phyloP scores from a whole-genome alignment of 2,113 vertebrate genomes.

The Genyomyrus donnyi region DNA sequence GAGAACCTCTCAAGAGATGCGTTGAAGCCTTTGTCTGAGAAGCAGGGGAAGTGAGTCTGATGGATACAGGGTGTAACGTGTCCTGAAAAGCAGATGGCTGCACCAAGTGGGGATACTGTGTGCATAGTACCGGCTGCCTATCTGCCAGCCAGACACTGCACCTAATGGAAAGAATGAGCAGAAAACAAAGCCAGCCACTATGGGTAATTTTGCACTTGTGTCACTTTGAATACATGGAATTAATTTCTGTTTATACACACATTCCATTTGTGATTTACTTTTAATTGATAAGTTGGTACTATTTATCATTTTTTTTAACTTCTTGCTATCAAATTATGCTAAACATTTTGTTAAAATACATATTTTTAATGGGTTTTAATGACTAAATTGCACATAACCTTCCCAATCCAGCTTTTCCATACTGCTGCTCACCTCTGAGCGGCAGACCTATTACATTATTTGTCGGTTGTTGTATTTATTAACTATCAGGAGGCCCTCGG shows the following conservation, averaged over 20 bases:
- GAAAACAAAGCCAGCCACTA: not conserved
- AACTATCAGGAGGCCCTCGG: not conserved
- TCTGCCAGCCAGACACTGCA: not conserved
- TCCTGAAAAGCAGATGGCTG: not conserved
- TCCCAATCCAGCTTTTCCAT: not conserved
- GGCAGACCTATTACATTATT: not conserved
- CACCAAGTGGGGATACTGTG: not conserved
- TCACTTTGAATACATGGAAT: not conserved
- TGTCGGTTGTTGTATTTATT: not conserved
- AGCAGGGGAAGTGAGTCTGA: not conserved
- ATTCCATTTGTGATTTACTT: not conserved
- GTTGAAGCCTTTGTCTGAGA: not conserved
- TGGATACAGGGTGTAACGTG: not conserved
- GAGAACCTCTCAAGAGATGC: not conserved
- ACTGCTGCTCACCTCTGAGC: not conserved
- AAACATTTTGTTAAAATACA: not conserved
- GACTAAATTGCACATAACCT: not conserved
- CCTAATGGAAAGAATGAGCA: not conserved
- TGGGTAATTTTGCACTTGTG: not conserved
- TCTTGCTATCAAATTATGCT: not conserved
- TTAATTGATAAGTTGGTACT: not conserved
- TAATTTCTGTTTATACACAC: not conserved
- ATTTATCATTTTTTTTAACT: not conserved
- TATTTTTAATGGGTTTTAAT: not conserved
- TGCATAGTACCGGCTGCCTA: not conserved